Evolutionary conservation across 2,888 invertebrate genomes (phyloP).

Genomic region (Tuta absoluta): DNA sequence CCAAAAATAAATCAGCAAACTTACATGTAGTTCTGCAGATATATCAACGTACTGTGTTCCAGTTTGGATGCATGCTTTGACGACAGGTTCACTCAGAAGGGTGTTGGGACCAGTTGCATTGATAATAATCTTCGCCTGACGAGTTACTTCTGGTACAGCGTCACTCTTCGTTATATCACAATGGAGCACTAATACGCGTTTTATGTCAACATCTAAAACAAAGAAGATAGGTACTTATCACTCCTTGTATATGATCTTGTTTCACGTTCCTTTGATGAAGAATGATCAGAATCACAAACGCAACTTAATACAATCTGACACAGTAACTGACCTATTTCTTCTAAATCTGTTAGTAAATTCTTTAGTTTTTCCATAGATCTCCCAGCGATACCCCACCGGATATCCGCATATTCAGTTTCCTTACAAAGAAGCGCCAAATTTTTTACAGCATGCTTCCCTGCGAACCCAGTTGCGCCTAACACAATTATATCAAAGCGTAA

Average conservation of each 20-base stretch:
- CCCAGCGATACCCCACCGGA: conserved; percentile 49
- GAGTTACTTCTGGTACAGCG: conserved; percentile 40
- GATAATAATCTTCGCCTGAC: conserved; percentile 47
- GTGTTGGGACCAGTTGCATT: conserved; percentile 59
- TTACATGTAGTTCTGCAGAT: conserved; percentile 60
- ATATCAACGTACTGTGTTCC: conserved; percentile 61
- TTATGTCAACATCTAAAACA: conserved; percentile 44
- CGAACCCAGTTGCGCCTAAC: conserved; percentile 54
- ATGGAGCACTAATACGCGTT: conserved; percentile 43
- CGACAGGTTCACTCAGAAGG: conserved; percentile 48
- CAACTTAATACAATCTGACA: background rate
- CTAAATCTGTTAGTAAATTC: conserved; percentile 38
- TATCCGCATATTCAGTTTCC: conserved; percentile 36
- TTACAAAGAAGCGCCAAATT: conserved; percentile 39
- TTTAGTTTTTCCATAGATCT: conserved; percentile 58
- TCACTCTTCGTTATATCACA: conserved; percentile 48
- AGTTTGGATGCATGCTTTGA: conserved; percentile 55
- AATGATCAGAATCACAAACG: background rate
- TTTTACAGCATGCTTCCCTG: conserved; percentile 46
- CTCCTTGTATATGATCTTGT: too few relatives aligned
- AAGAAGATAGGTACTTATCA: too few relatives aligned
- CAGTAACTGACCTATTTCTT: conserved; percentile 35
- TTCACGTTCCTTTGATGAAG: background rate
- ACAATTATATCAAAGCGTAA: conserved; percentile 46
- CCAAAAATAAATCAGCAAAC: conserved; percentile 30